Percentiles rank a stretch among this genome's conserved stretches.
These are phyloP conservation scores for Latrodectus hesperus DNA, from an alignment of 2,888 invertebrate genomes.

Conservation along the genomic window DNA sequence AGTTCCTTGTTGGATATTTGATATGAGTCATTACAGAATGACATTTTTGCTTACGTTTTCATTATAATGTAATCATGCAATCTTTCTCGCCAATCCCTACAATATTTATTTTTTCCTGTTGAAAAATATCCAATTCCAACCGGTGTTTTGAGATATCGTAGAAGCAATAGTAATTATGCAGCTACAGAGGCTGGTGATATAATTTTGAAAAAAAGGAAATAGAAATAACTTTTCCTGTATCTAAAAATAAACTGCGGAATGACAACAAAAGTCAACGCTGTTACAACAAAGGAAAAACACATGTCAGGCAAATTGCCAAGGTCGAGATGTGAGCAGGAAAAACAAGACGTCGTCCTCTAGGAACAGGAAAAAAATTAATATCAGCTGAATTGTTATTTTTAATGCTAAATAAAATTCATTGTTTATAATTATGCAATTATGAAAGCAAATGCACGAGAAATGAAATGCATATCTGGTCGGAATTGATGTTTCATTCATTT, in stretches of 20 bases:
- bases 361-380: not conserved
- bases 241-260: slow-evolving; percentile 34
- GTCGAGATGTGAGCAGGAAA: not conserved
- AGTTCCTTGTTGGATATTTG: too few relatives aligned
- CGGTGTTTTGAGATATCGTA: too few relatives aligned
- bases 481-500: too few relatives aligned
- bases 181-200: not conserved
- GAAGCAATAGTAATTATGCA: not conserved
- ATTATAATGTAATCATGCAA: too few relatives aligned
- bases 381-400: not conserved
- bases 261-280: slow-evolving; percentile 11
- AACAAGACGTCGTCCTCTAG: not conserved
- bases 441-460: too few relatives aligned
- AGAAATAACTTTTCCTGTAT: slow-evolving; percentile 19
- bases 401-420: not conserved
- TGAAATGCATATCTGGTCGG: too few relatives aligned
- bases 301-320: not conserved
- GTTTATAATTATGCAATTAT: too few relatives aligned
- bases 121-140: too few relatives aligned
- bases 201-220: not conserved
- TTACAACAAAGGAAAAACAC: not conserved
- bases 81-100: too few relatives aligned
- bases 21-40: too few relatives aligned
- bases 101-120: too few relatives aligned
- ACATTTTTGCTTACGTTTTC: too few relatives aligned